A percentile compares a stretch with the other conserved stretches of the same genome.
Conservation (phyloP, 2,888 invertebrate species). For the Idaea straminata region DNA sequence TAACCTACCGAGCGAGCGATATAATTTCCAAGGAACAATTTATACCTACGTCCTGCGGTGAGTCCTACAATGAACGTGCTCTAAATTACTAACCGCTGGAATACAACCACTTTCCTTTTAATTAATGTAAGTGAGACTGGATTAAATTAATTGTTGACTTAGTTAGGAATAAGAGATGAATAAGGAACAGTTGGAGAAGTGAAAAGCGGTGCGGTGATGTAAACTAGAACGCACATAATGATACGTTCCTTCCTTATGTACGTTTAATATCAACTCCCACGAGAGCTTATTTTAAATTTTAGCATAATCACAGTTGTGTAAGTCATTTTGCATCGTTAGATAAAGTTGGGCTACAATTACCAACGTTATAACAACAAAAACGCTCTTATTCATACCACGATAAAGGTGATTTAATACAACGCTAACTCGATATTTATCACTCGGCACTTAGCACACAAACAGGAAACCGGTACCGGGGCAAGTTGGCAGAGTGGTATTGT, state of each 20-base stretch:
- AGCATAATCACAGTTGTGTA: not conserved
- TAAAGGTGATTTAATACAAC: not conserved
- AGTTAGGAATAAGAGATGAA: not conserved
- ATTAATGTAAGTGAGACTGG: slow-evolving; percentile 1
- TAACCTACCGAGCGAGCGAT: not conserved
- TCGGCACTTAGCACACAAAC: not conserved
- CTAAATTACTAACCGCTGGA: not conserved
- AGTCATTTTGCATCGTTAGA: not conserved
- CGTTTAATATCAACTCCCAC: not conserved
- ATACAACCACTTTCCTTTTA: slow-evolving; percentile 1
- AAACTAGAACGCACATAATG: not conserved
- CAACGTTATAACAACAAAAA: not conserved
- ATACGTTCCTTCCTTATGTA: not conserved
- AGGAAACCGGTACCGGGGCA: not conserved
- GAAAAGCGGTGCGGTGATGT: not conserved
- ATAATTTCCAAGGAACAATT: slow-evolving; percentile 1
- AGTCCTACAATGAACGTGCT: slow-evolving; percentile 1
- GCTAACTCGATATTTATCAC: not conserved
- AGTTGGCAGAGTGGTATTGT: not conserved
- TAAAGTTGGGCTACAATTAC: not conserved
- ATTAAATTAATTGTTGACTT: slow-evolving; percentile 1
- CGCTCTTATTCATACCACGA: not conserved
- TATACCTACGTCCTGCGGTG: not conserved
- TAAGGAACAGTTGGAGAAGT: not conserved
- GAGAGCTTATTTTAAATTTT: not conserved